Evolutionary conservation across 2,888 invertebrate species (phyloP), one percentile per base, ranked within the genome.

Genomic region (Nomada ferruginata): DNA sequence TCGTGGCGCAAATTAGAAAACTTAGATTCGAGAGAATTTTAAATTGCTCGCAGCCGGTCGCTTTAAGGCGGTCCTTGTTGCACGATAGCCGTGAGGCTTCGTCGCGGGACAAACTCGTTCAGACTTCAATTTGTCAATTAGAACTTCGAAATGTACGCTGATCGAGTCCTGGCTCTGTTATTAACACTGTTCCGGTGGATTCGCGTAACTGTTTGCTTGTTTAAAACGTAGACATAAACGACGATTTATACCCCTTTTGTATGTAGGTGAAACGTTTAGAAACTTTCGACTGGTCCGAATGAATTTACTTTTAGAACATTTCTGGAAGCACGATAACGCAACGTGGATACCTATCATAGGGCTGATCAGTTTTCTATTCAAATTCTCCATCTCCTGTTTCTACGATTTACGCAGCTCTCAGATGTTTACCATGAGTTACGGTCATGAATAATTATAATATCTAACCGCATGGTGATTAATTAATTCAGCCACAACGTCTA

Each of bases 61-160:
- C 72, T 59, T 64, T 53, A 18, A 42, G 15, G 18, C 52, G 15
- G 26, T 1, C 2, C 15, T 29, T 52, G 20, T 61, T 60, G 15
- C 42, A 44, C 73, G 70, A 81, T 61, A 18, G n/a, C 50, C 60
- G 44, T 18, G 53, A 64, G 64, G 53, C 36, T 23, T 65, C 60
- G 68, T 57, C 47, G n/a, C 18, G 47, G 5, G 64, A 11, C 29
- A 13, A 70, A 74, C 81, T 74, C 50, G 57, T 68, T 63, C 10
- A 42, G 70, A 66, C 75, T 81, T 81, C 75, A 47, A 71, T 82
- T 81, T 66, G 75, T 81, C 82, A 82, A 81, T 82, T 82, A 81
- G 75, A 71, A 75, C 2, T 72, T 81, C 44, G 70, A 66, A 81
- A 70, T 63, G 55, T 26, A 53, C 65, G 52, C 23, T 61, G 65